These are phyloP conservation scores for Heteropelma amictum DNA, from an alignment of 2,888 invertebrate genomes.

Conservation along the genomic window DNA sequence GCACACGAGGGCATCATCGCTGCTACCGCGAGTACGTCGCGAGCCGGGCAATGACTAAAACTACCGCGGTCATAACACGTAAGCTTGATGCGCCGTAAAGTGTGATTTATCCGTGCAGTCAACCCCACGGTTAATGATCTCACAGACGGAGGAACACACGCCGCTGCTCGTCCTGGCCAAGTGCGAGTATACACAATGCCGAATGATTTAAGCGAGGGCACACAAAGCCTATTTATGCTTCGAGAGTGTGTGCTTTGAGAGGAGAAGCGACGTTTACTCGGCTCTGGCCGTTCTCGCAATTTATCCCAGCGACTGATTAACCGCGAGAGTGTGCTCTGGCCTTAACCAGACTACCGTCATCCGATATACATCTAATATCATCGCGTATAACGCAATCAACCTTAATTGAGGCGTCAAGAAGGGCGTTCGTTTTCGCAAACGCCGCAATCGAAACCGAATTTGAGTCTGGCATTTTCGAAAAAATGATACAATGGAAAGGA, in stretches of 20 bases:
- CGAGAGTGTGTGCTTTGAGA: slow-evolving; percentile 24
- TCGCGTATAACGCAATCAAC: background rate
- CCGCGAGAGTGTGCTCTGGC: no score
- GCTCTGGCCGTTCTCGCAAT: no score
- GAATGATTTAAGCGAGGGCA: slow-evolving; percentile 36
- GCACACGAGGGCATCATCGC: background rate
- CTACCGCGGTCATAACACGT: slow-evolving; percentile 30
- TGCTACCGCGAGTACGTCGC: background rate
- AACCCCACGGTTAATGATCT: slow-evolving; percentile 56
- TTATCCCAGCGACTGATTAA: no score
- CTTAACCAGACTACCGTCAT: background rate
- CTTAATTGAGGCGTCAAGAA: background rate
- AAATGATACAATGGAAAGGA: no score
- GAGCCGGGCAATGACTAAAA: slow-evolving; percentile 34
- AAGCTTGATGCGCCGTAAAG: slow-evolving; percentile 65
- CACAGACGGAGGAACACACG: slow-evolving; percentile 27
- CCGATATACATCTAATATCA: background rate
- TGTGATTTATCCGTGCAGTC: slow-evolving; percentile 70
- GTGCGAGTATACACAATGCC: slow-evolving; percentile 47
- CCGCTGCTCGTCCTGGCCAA: slow-evolving; percentile 55
- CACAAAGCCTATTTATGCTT: slow-evolving; percentile 66
- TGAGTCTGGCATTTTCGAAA: no score
- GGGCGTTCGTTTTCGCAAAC: background rate
- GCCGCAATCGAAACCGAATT: no score
- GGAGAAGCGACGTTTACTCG: no score